A percentile compares a stretch with the other conserved stretches of the same genome.
phyloP scores from a whole-genome alignment of 2,113 vertebrate species.

The Grammomys dolichurus region DNA sequence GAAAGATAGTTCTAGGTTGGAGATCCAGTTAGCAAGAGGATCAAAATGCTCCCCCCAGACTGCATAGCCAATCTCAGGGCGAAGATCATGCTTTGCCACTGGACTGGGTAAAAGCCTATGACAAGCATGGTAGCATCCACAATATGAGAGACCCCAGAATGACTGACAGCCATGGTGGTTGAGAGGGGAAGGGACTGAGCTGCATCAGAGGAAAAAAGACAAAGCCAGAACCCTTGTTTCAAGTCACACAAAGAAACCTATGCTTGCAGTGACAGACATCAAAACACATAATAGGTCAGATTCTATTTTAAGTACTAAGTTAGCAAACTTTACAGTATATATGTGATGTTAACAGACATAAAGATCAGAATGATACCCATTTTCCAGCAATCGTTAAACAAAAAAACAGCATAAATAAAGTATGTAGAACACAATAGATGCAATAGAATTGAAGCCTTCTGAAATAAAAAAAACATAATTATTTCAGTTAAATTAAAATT shows the following conservation, averaged over 20 bases:
- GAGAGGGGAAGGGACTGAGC: neutral
- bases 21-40: rapidly evolving
- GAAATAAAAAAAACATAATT: neutral
- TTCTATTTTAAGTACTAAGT: neutral
- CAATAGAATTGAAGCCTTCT: neutral
- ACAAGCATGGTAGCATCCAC: neutral
- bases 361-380: neutral
- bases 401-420: neutral
- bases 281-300: neutral
- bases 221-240: neutral
- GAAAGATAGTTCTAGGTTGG: neutral
- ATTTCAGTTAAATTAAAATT: neutral
- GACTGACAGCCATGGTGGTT: neutral
- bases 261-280: neutral
- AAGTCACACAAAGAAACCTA: neutral
- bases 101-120: neutral
- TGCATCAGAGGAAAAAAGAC: neutral
- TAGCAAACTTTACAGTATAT: neutral
- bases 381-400: neutral
- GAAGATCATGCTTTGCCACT: too few species aligned
- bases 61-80: neutral
- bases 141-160: neutral
- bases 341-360: neutral
- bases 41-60: neutral
- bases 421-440: neutral